A percentile compares a stretch with the other conserved stretches of the same genome.
phyloP scores from a whole-genome alignment of 2,888 invertebrate species.

The Drosophila sordidula region DNA sequence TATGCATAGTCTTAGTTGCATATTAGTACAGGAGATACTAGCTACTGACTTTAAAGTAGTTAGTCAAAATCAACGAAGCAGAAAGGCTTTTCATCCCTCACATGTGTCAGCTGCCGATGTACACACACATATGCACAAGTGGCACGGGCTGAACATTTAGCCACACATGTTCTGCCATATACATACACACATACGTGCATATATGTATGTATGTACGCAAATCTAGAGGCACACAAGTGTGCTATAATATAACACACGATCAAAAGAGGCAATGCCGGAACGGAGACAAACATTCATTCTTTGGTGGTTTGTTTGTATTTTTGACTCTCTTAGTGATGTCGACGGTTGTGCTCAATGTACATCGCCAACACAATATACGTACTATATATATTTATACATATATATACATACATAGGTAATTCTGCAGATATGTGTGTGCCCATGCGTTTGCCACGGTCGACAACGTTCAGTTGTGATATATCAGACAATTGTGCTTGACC shows the following conservation, averaged over 20 bases:
- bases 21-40: constrained; percentile 24
- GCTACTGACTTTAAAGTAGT: constrained; percentile 52
- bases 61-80: constrained; percentile 64
- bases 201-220: not conserved
- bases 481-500: constrained; percentile 62
- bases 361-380: not conserved
- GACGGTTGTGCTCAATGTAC: constrained; percentile 31
- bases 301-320: constrained; percentile 57
- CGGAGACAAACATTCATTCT: constrained; percentile 21
- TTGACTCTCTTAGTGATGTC: constrained; percentile 52
- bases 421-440: not conserved
- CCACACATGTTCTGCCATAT: constrained; percentile 28
- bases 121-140: constrained; percentile 38
- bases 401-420: not conserved
- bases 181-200: not conserved
- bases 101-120: constrained; percentile 54
- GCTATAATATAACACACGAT: constrained; percentile 33
- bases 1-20: constrained; percentile 30
- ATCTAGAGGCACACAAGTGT: constrained; percentile 10
- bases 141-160: constrained; percentile 33
- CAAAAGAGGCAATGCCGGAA: constrained; percentile 47
- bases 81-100: constrained; percentile 68
- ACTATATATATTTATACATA: not conserved
- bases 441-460: constrained; percentile 34
- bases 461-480: constrained; percentile 60